Evolutionary conservation across 2,888 invertebrate species (phyloP), one percentile per base, ranked within the genome.

Genomic region (Phyllotreta striolata): DNA sequence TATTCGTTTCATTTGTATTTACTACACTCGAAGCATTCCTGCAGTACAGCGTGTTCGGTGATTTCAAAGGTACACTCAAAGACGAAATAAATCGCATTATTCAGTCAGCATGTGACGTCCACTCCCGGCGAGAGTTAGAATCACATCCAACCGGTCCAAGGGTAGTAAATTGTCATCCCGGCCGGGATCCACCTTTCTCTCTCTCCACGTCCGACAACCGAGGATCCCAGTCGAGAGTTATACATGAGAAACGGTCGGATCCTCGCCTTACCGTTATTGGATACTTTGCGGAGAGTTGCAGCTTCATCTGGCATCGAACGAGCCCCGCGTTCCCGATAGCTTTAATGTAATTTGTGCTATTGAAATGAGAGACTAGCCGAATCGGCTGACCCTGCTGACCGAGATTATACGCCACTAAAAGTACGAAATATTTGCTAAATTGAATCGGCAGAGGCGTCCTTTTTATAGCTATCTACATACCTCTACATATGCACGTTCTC

Each of bases 241-340:
- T 24, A 58, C 58, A 58, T 51, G 55, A 66, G 41, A 62, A 58
- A 67, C 43, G 66, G 66, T 64, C 71, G 72, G 73, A 74, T 74
- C 74, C 72, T 59, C 68, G 60, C 70, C 70, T 74, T 73, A 72
- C 70, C 72, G 68, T 72, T 73, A 74, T 74, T 74, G 73, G 73
- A 74, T 74, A 72, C 70, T 73, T 69, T 71, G 72, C 66, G 73
- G 70, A 72, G 70, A 73, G 70, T 73, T 70, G 72, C 71, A 72
- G 72, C 69, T 73, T 72, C 71, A 73, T 74, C 73, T 69, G 74
- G 70, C 70, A 68, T 37, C 59, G 66, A 66, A 69, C 71, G 69
- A 69, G 70, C 73, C 72, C 70, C 67, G 60, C 65, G 66, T 72
- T 72, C 71, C 67, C 70, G 64, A 70, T 63, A 68, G 73, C 70